phyloP scores from a whole-genome alignment of 2,797 vertebrate genomes.

The Galaxias olidus region DNA sequence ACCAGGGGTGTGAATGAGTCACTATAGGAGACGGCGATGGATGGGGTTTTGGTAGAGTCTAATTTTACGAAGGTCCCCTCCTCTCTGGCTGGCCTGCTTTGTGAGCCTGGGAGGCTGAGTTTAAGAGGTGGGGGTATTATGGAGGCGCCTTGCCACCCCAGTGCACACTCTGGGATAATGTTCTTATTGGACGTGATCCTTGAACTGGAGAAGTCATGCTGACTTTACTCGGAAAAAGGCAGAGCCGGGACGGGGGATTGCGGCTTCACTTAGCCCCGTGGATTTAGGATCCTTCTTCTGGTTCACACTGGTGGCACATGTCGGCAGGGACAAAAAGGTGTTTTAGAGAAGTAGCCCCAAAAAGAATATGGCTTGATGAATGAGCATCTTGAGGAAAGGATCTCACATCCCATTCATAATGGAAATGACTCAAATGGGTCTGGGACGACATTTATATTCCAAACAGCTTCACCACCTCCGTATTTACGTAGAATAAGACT shows the following conservation, averaged over 20 bases:
- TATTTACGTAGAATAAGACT: neutral
- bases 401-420: no score
- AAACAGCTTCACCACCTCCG: no score
- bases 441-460: no score
- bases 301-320: constrained; percentile 42
- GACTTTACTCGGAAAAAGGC: constrained; percentile 80
- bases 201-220: constrained; percentile 80
- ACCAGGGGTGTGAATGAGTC: constrained; percentile 62
- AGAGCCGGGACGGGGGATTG: constrained; percentile 42
- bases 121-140: constrained; percentile 77
- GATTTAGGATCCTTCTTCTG: constrained; percentile 47
- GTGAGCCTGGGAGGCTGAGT: constrained; percentile 68
- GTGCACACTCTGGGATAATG: constrained; percentile 83
- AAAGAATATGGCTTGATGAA: no score
- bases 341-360: constrained; percentile 15
- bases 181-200: constrained; percentile 83
- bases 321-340: constrained; percentile 34
- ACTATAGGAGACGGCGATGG: constrained; percentile 28
- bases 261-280: constrained; percentile 59
- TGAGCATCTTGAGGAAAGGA: no score
- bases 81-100: constrained; percentile 43
- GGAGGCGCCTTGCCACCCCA: constrained; percentile 78
- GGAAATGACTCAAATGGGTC: no score
- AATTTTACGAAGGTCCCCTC: constrained; percentile 53
- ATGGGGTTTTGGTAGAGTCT: constrained; percentile 55